phyloP scores from a whole-genome alignment of 2,888 invertebrate genomes.

The Dendrolimus houi region DNA sequence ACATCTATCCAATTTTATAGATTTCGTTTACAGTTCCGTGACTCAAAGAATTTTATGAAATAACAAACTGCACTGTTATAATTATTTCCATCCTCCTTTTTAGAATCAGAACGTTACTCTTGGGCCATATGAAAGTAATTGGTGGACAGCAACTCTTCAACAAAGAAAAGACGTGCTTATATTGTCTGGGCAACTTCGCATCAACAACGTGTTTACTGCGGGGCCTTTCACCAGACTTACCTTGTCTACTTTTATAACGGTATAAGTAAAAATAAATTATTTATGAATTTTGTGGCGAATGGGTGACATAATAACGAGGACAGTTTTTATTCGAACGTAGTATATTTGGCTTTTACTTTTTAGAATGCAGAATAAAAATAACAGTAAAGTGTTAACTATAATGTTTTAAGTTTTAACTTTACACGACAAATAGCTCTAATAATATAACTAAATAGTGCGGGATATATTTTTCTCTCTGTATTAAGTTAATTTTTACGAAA shows the following conservation, averaged over 20 bases:
- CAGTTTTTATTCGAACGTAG: neutral
- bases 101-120: conserved; percentile 39
- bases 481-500: too few species aligned
- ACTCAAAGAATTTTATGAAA: too few species aligned
- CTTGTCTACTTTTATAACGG: conserved; percentile 50
- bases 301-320: neutral
- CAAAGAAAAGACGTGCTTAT: conserved; percentile 35
- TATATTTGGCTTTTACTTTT: too few species aligned
- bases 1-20: too few species aligned
- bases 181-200: conserved; percentile 44
- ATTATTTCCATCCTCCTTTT: conserved; percentile 4
- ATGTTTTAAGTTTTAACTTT: too few species aligned
- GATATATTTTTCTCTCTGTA: too few species aligned
- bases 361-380: too few species aligned
- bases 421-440: too few species aligned
- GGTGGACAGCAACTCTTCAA: conserved; percentile 37
- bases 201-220: conserved; percentile 44
- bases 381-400: too few species aligned
- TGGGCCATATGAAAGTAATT: conserved; percentile 55
- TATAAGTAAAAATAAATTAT: conserved; percentile 11
- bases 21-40: too few species aligned
- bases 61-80: too few species aligned
- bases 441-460: too few species aligned
- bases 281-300: neutral
- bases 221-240: conserved; percentile 58